Conservation (phyloP, 2,888 invertebrate species). For the Leptarthrus brevirostris region DNA sequence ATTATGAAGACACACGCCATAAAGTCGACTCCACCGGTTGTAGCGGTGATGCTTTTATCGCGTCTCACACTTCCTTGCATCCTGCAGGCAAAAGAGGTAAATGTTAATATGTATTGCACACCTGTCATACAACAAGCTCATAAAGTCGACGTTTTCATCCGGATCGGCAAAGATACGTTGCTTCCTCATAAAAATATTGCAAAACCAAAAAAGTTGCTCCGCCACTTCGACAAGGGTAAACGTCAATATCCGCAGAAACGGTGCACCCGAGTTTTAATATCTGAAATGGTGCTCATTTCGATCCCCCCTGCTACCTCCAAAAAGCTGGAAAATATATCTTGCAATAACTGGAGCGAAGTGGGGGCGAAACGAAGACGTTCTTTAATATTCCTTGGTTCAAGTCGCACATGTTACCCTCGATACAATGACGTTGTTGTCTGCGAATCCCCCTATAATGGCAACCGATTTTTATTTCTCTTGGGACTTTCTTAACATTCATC, state of each 20-base stretch:
- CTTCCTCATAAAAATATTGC: not conserved
- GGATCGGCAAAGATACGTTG: no score
- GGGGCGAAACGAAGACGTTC: constrained; percentile 5
- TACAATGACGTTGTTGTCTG: not conserved
- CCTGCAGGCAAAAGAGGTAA: no score
- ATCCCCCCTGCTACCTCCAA: no score
- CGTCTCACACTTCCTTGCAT: no score
- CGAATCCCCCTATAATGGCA: not conserved
- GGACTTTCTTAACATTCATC: not conserved
- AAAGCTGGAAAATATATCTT: no score
- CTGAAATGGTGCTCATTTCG: constrained; percentile 6
- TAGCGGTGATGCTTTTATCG: no score
- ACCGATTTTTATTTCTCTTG: constrained; percentile 22
- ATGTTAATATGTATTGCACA: no score
- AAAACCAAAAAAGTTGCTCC: not conserved
- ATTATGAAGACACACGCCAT: no score
- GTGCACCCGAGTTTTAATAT: constrained; percentile 16
- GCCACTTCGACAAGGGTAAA: not conserved
- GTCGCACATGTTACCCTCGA: not conserved
- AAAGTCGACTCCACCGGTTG: no score
- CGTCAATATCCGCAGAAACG: not conserved
- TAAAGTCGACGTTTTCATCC: no score
- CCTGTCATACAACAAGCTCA: no score
- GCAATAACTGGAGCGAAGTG: not conserved
- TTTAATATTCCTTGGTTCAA: not conserved